These are phyloP conservation scores for Petrolisthes cinctipes DNA, from an alignment of 2,888 invertebrate species.

Conservation along the genomic window DNA sequence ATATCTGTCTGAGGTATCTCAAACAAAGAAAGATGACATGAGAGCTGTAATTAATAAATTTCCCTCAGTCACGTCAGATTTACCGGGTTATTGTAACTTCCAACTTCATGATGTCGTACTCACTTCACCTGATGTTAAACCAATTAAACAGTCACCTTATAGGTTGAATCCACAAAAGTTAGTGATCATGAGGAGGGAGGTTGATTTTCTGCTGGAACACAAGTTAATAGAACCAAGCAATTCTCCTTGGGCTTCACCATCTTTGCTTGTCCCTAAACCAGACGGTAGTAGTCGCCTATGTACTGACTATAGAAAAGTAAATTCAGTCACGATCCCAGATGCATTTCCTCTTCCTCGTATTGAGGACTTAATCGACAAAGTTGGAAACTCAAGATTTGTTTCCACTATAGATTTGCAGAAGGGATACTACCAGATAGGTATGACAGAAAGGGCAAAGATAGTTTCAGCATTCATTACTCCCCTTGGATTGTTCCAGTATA, in stretches of 20 bases:
- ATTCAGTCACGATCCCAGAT: neutral
- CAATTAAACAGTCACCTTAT: neutral
- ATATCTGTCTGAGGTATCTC: neutral
- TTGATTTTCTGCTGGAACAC: neutral
- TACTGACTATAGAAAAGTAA: conserved; percentile 14
- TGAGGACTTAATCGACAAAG: conserved; percentile 1
- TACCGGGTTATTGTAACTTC: neutral
- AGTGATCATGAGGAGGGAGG: neutral
- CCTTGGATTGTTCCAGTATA: neutral
- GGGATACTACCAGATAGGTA: conserved; percentile 7
- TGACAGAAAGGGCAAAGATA: conserved; percentile 20
- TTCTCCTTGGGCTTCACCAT: neutral
- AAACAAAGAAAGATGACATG: neutral
- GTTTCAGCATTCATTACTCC: conserved; percentile 18
- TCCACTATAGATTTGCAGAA: conserved; percentile 6
- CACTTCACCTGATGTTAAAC: neutral
- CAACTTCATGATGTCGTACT: neutral
- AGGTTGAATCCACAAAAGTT: neutral
- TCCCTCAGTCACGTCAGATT: neutral
- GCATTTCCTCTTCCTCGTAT: conserved; percentile 6
- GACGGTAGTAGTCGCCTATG: neutral
- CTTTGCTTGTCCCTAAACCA: neutral
- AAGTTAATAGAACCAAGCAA: neutral
- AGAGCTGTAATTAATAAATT: neutral
- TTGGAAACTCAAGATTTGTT: neutral